Evolutionary conservation across 2,888 invertebrate species (phyloP).

Genomic region (Venusia cambrica): DNA sequence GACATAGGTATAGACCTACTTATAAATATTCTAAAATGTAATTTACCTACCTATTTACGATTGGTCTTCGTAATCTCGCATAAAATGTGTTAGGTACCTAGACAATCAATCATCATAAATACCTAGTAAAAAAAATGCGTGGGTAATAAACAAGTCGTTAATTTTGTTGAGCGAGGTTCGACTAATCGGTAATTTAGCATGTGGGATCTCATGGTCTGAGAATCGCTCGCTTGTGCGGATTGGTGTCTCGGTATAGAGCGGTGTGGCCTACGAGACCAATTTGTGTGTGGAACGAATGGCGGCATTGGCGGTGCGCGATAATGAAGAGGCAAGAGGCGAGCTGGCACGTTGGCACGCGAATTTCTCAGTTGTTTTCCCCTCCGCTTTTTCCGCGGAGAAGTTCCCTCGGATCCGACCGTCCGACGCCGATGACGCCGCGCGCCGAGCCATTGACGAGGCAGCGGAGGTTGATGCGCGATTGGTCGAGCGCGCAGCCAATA

Average conservation of each 20-base stretch:
- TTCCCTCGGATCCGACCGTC: no score
- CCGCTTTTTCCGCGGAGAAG: conserved; percentile 59
- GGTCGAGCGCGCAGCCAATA: conserved; percentile 58
- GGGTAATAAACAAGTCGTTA: no score
- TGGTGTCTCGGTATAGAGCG: conserved; percentile 53
- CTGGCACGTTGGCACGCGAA: conserved; percentile 45
- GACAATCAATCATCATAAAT: background rate
- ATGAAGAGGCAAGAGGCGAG: no score
- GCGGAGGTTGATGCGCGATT: conserved; percentile 48
- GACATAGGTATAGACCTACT: no score
- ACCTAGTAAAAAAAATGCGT: conserved; percentile 16
- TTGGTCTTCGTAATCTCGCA: conserved; percentile 3
- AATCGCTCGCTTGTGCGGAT: conserved; percentile 46
- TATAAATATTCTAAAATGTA: no score
- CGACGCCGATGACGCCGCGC: no score
- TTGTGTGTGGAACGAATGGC: conserved; percentile 55
- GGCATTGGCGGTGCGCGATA: no score
- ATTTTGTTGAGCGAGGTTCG: conserved; percentile 11
- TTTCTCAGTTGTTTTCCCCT: conserved; percentile 64
- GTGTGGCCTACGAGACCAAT: conserved; percentile 58
- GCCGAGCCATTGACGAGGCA: conserved; percentile 51
- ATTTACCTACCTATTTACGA: no score
- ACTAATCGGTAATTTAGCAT: conserved; percentile 29
- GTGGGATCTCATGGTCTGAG: conserved; percentile 29
- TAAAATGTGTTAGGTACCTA: conserved; percentile 4